Evolutionary conservation across 2,888 invertebrate genomes (phyloP), one percentile per base, ranked within the genome.

Genomic region (Leptinotarsa tumamoca): DNA sequence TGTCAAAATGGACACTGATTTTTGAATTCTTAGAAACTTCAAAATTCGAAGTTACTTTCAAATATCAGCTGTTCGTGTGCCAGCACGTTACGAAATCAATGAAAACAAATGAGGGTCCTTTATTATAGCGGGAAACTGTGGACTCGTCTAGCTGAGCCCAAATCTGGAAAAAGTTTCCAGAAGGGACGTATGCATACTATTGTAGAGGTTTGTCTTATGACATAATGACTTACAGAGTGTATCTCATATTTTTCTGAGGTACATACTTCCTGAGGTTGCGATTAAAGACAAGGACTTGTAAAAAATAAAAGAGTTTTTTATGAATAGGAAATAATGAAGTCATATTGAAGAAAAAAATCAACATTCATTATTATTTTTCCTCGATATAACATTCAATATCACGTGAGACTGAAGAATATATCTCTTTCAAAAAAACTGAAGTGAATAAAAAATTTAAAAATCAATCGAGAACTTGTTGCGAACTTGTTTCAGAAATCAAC

Each of bases 71-170:
- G 80, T 78, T 78, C 52, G 61, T 68, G 70, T 52, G 61, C 71
- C 71, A 74, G 70, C 75, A 72, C 69, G 75, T 78, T 72, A 63
- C 73, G 75, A 72, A 80, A 80, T 80, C 80, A 72, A 80, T 80
- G 76, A 67, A 75, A 76, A 76, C 75, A 69, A 71, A 66, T 71
- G 72, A 27, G 67, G 68, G 77, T 73, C 70, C 72, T 72, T 73
- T 78, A 76, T 76, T 76, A 72, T 78, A 75, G 72, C 74, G 74
- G 72, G 72, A 68, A 74, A 72, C 52, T 74, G 75, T 80, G 80
- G 78, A 80, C 80, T 80, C 78, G 80, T 73, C 78, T 77, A 74
- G 77, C 56, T 68, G 78, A 73, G 69, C 61, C 75, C 77, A 79
- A 74, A 71, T 74, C 74, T 74, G 70, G 74, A 56, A 71, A 71